These are phyloP conservation scores for Sepiola atlantica DNA, from an alignment of 2,888 invertebrate genomes.

Conservation along the genomic window DNA sequence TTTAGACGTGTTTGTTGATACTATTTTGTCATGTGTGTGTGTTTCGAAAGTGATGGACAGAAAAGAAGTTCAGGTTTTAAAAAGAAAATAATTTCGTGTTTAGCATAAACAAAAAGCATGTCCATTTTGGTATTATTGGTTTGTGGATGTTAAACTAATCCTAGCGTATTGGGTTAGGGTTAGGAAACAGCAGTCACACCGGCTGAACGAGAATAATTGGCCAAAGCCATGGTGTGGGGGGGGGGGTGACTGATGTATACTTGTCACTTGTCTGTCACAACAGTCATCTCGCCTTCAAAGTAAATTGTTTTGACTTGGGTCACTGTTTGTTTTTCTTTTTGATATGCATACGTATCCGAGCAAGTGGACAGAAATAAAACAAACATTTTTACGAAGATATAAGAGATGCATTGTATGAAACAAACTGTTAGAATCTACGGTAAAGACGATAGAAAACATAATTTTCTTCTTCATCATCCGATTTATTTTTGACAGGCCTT, in stretches of 20 bases:
- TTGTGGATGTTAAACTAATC: not conserved
- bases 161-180: not conserved
- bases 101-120: not conserved
- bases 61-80: not conserved
- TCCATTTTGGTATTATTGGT: not conserved
- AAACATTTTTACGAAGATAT: no score
- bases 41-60: no score
- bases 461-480: no score
- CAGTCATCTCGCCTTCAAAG: not conserved
- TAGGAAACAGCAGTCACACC: not conserved
- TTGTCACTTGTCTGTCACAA: not conserved
- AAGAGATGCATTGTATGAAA: no score
- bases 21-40: no score
- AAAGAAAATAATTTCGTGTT: not conserved
- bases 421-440: no score
- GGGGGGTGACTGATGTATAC: not conserved
- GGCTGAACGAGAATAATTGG: not conserved
- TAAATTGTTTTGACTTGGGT: not conserved
- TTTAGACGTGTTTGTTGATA: not conserved
- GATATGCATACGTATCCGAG: no score
- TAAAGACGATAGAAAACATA: no score
- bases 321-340: not conserved
- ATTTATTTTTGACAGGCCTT: no score
- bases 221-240: not conserved
- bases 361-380: no score